phyloP scores from a whole-genome alignment of 2,113 vertebrate genomes.

The Heterocephalus glaber region DNA sequence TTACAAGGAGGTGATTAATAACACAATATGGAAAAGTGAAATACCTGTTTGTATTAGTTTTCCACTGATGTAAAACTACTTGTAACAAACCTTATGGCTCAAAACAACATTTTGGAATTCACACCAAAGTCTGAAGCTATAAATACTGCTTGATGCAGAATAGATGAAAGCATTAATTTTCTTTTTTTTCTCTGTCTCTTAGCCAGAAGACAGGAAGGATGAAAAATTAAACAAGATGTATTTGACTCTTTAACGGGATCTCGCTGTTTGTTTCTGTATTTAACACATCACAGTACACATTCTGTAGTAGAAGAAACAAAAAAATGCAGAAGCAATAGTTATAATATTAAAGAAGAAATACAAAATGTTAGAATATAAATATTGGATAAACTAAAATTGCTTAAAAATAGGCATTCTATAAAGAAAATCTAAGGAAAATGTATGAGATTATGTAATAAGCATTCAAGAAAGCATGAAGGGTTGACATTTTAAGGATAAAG shows the following conservation, averaged over 20 bases:
- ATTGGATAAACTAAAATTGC: neutral
- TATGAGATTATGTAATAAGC: neutral
- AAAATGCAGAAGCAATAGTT: neutral
- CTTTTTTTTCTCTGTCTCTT: neutral
- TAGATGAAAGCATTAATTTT: neutral
- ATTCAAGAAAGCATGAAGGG: neutral
- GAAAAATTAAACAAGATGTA: neutral
- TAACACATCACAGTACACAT: neutral
- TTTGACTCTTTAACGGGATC: neutral
- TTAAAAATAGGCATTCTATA: neutral
- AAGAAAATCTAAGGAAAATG: neutral
- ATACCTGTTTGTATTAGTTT: neutral
- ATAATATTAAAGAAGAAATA: neutral
- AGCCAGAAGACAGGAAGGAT: neutral
- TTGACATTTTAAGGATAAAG: slow-evolving; percentile 37
- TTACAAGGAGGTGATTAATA: neutral
- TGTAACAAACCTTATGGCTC: neutral
- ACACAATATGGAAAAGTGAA: neutral
- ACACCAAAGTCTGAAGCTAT: neutral
- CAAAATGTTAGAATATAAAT: neutral
- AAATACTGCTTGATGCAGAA: neutral
- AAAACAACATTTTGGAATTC: neutral
- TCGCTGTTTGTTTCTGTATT: neutral
- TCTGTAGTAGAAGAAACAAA: neutral
- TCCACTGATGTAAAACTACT: neutral